Evolutionary conservation across 2,888 invertebrate species (phyloP).

Genomic region (Drosophila fulvimacula): DNA sequence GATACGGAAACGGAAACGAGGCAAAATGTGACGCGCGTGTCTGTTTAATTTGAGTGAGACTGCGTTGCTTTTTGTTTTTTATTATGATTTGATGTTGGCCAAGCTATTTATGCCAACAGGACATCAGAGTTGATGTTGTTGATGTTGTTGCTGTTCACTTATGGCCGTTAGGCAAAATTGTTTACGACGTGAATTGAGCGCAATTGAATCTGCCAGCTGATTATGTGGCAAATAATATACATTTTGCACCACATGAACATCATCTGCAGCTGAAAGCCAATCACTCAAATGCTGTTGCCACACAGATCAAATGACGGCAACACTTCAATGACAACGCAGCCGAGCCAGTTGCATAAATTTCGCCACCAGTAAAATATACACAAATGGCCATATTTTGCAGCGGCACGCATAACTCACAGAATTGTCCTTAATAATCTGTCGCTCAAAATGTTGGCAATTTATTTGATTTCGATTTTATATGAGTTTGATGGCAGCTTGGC

Average conservation of each 20-base stretch:
- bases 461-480: constrained; percentile 64
- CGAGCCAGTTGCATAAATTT: constrained; percentile 65
- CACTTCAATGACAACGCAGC: constrained; percentile 47
- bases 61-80: constrained; percentile 38
- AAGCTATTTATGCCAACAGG: constrained; percentile 41
- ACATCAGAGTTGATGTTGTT: constrained; percentile 40
- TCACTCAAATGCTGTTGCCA: constrained; percentile 54
- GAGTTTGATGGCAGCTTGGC: constrained; percentile 54
- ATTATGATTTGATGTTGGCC: constrained; percentile 54
- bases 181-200: constrained; percentile 63
- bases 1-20: constrained; percentile 69
- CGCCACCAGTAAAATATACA: constrained; percentile 24
- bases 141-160: constrained; percentile 37
- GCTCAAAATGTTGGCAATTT: constrained; percentile 55
- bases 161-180: constrained; percentile 56
- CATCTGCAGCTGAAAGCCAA: constrained; percentile 61
- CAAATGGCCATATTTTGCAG: constrained; percentile 71
- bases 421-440: constrained; percentile 54
- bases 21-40: constrained; percentile 46
- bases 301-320: constrained; percentile 52
- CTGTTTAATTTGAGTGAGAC: constrained; percentile 58
- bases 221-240: constrained; percentile 44
- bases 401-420: constrained; percentile 31
- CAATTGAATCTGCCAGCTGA: constrained; percentile 57
- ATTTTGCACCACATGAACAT: not conserved